These are phyloP conservation scores for Hippocampus abdominalis DNA, from an alignment of 2,113 vertebrate genomes.

Conservation along the genomic window DNA sequence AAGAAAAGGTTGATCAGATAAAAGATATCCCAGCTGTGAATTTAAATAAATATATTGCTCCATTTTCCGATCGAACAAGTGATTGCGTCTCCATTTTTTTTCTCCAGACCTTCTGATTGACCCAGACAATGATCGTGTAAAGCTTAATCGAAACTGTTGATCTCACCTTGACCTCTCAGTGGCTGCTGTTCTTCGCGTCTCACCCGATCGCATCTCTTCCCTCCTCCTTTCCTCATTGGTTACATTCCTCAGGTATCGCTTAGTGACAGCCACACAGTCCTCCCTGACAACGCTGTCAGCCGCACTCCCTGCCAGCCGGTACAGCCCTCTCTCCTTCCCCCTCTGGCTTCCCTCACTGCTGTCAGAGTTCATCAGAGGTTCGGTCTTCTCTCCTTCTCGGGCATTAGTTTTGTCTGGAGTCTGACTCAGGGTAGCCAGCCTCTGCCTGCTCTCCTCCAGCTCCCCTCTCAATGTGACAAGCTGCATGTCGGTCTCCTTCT, in stretches of 20 bases:
- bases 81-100: too few species aligned
- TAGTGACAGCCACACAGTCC: slow-evolving; percentile 47
- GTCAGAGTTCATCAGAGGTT: slow-evolving; percentile 9
- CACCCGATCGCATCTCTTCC: slow-evolving; percentile 37
- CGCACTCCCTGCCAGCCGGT: slow-evolving; percentile 24
- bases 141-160: background rate
- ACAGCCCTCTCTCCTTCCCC: slow-evolving; percentile 36
- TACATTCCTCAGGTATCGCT: slow-evolving; percentile 60
- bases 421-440: slow-evolving; percentile 26
- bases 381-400: slow-evolving; percentile 31
- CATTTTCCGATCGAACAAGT: too few species aligned
- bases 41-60: background rate
- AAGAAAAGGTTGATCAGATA: background rate
- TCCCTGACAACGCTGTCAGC: slow-evolving; percentile 23
- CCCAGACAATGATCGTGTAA: background rate
- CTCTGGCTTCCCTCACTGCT: slow-evolving; percentile 29
- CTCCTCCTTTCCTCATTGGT: slow-evolving; percentile 50
- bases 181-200: slow-evolving; percentile 17
- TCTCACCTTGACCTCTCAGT: slow-evolving; percentile 71
- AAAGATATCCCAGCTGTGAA: slow-evolving; percentile 11
- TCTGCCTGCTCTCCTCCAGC: slow-evolving; percentile 61
- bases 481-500: slow-evolving; percentile 60
- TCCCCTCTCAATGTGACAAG: slow-evolving; percentile 56
- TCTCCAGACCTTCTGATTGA: too few species aligned
- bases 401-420: slow-evolving; percentile 13